Percentiles rank a stretch among this genome's conserved stretches.
Conservation (phyloP, 2,797 vertebrate genomes). For the Mionectes olivaceus region DNA sequence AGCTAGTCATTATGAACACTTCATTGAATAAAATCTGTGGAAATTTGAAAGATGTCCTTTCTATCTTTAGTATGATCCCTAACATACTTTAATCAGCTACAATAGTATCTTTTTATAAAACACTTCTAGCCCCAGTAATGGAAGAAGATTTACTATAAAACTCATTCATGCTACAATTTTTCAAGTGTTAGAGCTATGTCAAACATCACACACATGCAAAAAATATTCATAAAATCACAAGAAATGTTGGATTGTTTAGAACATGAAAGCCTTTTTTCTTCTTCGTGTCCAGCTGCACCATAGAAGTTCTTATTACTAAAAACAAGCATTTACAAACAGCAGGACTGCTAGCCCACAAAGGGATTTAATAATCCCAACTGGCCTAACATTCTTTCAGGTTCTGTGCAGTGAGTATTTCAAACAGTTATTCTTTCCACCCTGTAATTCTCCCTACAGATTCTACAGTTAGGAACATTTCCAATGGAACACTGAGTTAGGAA, state of each 20-base stretch:
- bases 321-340: constrained; percentile 42
- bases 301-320: constrained; percentile 56
- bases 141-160: not conserved
- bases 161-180: not conserved
- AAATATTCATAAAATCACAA: not conserved
- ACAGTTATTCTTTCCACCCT: constrained; percentile 13
- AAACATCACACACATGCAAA: not conserved
- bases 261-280: constrained; percentile 33
- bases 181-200: constrained; percentile 12
- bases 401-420: constrained; percentile 26
- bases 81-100: not conserved
- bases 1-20: not conserved
- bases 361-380: constrained; percentile 66
- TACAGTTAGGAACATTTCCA: constrained; percentile 33
- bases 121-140: not conserved
- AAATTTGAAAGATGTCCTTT: not conserved
- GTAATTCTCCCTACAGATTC: constrained; percentile 33
- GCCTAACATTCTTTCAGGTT: constrained; percentile 5
- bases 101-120: not conserved
- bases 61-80: not conserved
- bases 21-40: not conserved
- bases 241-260: constrained; percentile 44
- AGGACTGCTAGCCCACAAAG: constrained; percentile 40
- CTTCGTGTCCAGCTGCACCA: constrained; percentile 51
- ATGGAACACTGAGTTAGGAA: not conserved